Conservation (phyloP, 2,888 invertebrate species). For the Chalcosyrphus nemorum region DNA sequence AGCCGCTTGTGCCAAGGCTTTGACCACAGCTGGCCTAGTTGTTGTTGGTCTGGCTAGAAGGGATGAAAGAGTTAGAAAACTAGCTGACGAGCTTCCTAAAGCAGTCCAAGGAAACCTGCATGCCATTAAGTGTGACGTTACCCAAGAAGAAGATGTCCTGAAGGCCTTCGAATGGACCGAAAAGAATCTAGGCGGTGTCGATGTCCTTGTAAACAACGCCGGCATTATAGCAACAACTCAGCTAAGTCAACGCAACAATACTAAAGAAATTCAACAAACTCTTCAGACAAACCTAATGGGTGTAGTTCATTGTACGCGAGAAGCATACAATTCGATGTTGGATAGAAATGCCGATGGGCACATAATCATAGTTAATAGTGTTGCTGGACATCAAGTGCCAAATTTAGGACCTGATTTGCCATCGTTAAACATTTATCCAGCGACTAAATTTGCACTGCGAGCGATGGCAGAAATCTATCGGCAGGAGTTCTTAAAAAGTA, state of each 20-base stretch:
- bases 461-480: constrained; percentile 82
- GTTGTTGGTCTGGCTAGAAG: constrained; percentile 84
- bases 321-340: constrained; percentile 83
- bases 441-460: constrained; percentile 81
- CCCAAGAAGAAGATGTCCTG: constrained; percentile 83
- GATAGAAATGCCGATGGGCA: constrained; percentile 82
- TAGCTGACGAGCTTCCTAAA: constrained; percentile 75
- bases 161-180: constrained; percentile 83
- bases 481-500: constrained; percentile 80
- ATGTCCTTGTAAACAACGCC: constrained; percentile 86
- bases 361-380: constrained; percentile 83
- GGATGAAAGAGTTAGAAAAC: constrained; percentile 79
- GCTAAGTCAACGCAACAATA: constrained; percentile 76
- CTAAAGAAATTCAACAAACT: constrained; percentile 78
- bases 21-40: constrained; percentile 83
- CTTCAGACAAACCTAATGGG: constrained; percentile 83
- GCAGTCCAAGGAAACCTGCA: constrained; percentile 75
- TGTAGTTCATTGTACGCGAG: constrained; percentile 82
- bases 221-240: constrained; percentile 81
- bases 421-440: constrained; percentile 81
- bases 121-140: constrained; percentile 82
- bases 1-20: constrained; percentile 82
- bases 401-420: constrained; percentile 78
- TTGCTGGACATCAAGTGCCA: constrained; percentile 80
- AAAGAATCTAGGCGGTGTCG: constrained; percentile 83